Conservation (phyloP, 2,888 invertebrate species). For the Macrophya alboannulata region DNA sequence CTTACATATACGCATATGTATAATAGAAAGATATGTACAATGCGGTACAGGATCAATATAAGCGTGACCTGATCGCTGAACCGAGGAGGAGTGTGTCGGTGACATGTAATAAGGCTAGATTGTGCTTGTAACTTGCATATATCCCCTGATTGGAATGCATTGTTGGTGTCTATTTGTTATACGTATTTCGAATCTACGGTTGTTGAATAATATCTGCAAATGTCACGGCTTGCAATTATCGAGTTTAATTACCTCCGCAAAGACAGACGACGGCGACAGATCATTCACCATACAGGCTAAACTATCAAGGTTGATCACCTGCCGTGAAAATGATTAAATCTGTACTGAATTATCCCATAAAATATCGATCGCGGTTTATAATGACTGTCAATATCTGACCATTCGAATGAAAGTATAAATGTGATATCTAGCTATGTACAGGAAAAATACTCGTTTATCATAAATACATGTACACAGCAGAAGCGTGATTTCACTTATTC, state of each 20-base stretch:
- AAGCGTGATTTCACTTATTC: neutral
- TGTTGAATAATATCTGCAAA: conserved; percentile 1
- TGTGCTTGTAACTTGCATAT: conserved; percentile 13
- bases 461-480: neutral
- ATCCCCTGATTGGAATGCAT: conserved; percentile 40
- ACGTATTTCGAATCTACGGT: neutral
- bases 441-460: neutral
- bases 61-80: conserved; percentile 74
- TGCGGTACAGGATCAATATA: conserved; percentile 41
- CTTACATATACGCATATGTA: neutral
- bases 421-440: neutral
- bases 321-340: conserved; percentile 30
- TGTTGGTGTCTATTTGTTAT: conserved; percentile 11
- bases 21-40: neutral
- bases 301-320: conserved; percentile 41
- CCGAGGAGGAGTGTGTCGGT: conserved; percentile 70
- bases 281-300: neutral
- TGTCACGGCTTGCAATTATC: conserved; percentile 40
- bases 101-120: conserved; percentile 48
- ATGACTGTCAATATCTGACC: neutral
- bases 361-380: neutral
- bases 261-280: neutral
- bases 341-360: conserved; percentile 23
- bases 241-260: conserved; percentile 45
- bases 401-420: neutral